Evolutionary conservation across 2,888 invertebrate species (phyloP).

Genomic region (Pristionchus exspectatus): DNA sequence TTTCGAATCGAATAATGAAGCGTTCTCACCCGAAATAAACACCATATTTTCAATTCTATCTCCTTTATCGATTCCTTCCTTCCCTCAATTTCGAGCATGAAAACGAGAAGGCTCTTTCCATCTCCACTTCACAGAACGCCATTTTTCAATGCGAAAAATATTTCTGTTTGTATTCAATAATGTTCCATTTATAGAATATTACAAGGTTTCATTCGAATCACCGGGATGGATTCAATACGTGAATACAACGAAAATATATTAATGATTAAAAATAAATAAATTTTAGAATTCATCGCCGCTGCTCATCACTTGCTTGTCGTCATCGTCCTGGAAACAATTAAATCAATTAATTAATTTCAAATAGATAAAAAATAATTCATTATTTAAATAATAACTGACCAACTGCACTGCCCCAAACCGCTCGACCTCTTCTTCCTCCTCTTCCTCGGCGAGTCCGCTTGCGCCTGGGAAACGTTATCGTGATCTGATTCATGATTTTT

Average conservation of each 20-base stretch:
- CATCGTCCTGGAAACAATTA: conserved; percentile 25
- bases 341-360: neutral
- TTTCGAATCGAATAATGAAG: too few relatives aligned
- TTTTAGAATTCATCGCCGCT: conserved; percentile 64
- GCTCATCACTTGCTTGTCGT: conserved; percentile 58
- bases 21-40: too few relatives aligned
- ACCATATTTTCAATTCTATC: too few relatives aligned
- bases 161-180: too few relatives aligned
- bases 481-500: too few relatives aligned
- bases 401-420: neutral
- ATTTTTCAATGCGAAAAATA: too few relatives aligned
- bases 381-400: neutral
- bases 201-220: neutral
- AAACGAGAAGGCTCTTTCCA: too few relatives aligned
- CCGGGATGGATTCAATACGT: neutral
- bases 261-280: neutral
- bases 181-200: too few relatives aligned
- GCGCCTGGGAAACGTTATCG: conserved; percentile 32
- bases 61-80: too few relatives aligned
- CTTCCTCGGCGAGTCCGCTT: conserved; percentile 53
- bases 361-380: neutral
- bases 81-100: too few relatives aligned
- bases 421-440: conserved; percentile 34
- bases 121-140: too few relatives aligned
- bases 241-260: neutral